Percentiles rank a stretch among this genome's conserved stretches.
Conservation (phyloP, 53 echinoderm and acorn worm species). For the Echinarachnius parma region DNA sequence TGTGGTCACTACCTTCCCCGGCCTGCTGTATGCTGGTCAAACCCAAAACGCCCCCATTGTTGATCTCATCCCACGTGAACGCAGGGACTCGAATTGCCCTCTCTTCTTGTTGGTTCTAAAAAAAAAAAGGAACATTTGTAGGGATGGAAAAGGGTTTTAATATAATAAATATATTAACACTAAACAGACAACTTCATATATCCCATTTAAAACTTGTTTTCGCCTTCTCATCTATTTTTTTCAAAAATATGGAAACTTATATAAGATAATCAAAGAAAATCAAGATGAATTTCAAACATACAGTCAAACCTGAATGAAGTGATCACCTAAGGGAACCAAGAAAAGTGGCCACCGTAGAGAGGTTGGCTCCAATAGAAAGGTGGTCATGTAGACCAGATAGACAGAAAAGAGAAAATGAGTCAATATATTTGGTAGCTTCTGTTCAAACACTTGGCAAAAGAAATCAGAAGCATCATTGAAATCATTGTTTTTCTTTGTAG, state of each 20-base stretch:
- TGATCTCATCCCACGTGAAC: conserved; percentile 54
- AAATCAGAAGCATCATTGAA: conserved; percentile 55
- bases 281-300: not conserved
- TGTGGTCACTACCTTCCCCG: conserved; percentile 8
- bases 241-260: too few relatives aligned
- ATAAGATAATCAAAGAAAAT: not conserved
- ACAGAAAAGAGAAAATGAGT: too few relatives aligned
- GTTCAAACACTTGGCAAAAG: conserved; percentile 61
- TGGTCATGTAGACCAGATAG: too few relatives aligned
- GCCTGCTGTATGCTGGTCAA: conserved; percentile 55
- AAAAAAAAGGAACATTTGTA: not conserved
- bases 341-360: too few relatives aligned
- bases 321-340: too few relatives aligned
- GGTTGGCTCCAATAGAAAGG: too few relatives aligned
- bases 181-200: too few relatives aligned
- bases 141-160: not conserved
- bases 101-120: conserved; percentile 4
- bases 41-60: conserved; percentile 64
- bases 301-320: not conserved
- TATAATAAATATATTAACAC: too few relatives aligned
- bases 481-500: too few relatives aligned
- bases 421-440: conserved; percentile 32
- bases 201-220: too few relatives aligned
- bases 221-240: too few relatives aligned
- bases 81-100: not conserved